Evolutionary conservation across 2,888 invertebrate species (phyloP).

Genomic region (Mesorhabditis belari): DNA sequence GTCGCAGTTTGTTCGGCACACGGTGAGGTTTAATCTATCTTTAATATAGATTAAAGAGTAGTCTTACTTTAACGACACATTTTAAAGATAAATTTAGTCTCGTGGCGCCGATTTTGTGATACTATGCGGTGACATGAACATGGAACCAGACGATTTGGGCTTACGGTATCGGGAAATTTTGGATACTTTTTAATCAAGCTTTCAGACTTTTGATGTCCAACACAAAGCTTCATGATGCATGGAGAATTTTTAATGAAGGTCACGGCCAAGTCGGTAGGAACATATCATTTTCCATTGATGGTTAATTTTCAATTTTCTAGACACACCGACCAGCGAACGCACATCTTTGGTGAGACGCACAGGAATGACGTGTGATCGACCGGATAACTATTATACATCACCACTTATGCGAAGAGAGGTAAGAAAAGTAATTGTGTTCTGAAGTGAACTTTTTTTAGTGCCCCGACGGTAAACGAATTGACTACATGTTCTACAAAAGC

Average conservation of each 20-base stretch:
- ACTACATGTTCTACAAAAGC: slow-evolving; percentile 72
- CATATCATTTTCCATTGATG: neutral
- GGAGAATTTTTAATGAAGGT: slow-evolving; percentile 29
- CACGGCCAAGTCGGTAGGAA: neutral
- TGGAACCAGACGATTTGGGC: slow-evolving; percentile 72
- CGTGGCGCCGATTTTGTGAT: slow-evolving; percentile 69
- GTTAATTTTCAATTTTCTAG: neutral
- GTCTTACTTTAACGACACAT: no score
- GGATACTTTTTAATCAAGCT: neutral
- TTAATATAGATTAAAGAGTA: no score
- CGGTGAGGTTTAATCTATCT: no score
- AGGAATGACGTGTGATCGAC: slow-evolving; percentile 71
- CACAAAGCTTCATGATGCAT: slow-evolving; percentile 45
- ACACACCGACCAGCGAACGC: neutral
- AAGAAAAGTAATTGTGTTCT: neutral
- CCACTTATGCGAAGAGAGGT: slow-evolving; percentile 10
- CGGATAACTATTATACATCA: slow-evolving; percentile 74
- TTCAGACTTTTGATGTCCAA: slow-evolving; percentile 35
- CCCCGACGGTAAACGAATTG: slow-evolving; percentile 74
- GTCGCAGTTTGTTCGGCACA: slow-evolving; percentile 83
- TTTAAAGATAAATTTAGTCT: no score
- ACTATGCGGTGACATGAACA: slow-evolving; percentile 87
- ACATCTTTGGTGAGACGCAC: neutral
- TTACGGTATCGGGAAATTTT: slow-evolving; percentile 14
- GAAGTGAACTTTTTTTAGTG: slow-evolving; percentile 53